Base-by-base conservation (phyloP, 2,797 vertebrate species). In the Catharus ustulatus region DNA sequence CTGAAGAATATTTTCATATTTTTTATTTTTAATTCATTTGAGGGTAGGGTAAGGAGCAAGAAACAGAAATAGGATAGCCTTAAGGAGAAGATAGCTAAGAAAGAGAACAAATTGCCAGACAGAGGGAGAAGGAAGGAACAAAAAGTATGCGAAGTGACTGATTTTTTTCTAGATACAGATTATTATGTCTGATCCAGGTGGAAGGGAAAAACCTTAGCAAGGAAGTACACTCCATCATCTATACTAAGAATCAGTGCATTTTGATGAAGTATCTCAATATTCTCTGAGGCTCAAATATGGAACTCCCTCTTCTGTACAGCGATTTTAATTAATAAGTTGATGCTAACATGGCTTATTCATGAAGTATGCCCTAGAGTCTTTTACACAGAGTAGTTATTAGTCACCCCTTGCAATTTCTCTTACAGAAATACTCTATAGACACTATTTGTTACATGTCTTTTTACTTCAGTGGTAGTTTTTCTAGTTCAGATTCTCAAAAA, bases 21-120 rank as follows among this genome's bases (percentile, higher is more conserved):
- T 32, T 54, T 64, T 22, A 22, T 64, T 24, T 36, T 38, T 40
- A 40, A 40, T 86, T 77, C 15, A 19, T 46, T 77, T 57, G 22
- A 27, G 13, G 3, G 3, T 34, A 1, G 2, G 13, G 2, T 51
- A 81, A 43, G 55, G n/a, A 66, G 6, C 1, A 1, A 26, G 15
- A 61, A 76, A 81, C 4, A 72, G 18, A 74, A 61, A 10, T 26
- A 19, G 5, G 5, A 38, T 23, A 6, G 0, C 22, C 21, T 24
- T 58, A 18, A 32, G 45, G 17, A 54, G 34, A 69, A 49, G 22
- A 45, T 10, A 51, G 7, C 30, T 30, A 29, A 45, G 45, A 43
- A 69, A 45, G 23, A 69, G 6, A 43, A 64, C 32, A 34, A 71
- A 77, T 46, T 40, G 4, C 8, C 38, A 30, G 51, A 26, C 32